Conservation (phyloP, 2,113 vertebrate genomes). For the Isurus oxyrinchus region DNA sequence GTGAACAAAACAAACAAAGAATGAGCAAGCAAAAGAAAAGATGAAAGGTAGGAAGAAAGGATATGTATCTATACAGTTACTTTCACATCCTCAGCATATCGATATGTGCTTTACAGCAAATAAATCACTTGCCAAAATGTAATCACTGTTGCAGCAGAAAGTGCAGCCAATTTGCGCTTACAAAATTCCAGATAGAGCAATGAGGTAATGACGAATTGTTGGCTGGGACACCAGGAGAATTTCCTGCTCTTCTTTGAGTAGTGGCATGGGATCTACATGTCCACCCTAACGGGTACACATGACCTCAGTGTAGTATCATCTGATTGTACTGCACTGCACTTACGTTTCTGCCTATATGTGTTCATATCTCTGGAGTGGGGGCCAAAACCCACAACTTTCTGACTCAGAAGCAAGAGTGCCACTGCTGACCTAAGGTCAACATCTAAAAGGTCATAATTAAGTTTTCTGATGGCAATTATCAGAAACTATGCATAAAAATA, state of each 20-base stretch:
- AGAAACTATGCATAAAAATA: neutral
- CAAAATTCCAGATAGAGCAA: neutral
- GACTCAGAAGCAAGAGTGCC: neutral
- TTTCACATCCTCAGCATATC: neutral
- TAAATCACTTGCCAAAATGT: neutral
- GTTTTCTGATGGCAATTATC: neutral
- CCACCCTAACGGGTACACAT: neutral
- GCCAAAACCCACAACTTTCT: neutral
- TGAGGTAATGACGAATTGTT: neutral
- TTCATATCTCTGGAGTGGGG: neutral
- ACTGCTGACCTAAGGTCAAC: neutral
- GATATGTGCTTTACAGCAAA: neutral
- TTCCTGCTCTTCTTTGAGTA: neutral
- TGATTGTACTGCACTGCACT: neutral
- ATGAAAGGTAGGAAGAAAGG: neutral
- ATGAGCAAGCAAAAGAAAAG: neutral
- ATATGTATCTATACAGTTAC: neutral
- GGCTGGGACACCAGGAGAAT: neutral
- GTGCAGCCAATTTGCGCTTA: neutral
- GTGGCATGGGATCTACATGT: neutral
- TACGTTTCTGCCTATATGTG: neutral
- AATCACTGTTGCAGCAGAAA: neutral
- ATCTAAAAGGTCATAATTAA: neutral
- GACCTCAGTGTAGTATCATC: neutral
- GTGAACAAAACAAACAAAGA: neutral